Evolutionary conservation across 2,113 vertebrate genomes (phyloP).

Genomic region (Equus przewalskii): DNA sequence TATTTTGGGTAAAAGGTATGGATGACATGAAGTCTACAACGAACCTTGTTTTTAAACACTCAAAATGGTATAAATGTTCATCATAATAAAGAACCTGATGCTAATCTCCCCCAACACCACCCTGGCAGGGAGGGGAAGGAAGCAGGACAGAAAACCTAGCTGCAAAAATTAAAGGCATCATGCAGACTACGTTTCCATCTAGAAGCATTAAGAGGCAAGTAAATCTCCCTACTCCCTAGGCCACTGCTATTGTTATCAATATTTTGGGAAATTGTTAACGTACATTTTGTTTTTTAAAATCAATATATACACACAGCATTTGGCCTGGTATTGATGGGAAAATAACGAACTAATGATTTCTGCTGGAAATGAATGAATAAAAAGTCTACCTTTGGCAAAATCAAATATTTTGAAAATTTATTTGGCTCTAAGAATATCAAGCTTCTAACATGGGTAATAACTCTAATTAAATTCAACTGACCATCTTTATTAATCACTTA

Average conservation of each 20-base stretch:
- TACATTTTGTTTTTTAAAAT: conserved; percentile 56
- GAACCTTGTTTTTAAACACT: conserved; percentile 52
- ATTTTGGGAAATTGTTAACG: conserved; percentile 38
- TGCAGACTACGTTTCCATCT: background rate
- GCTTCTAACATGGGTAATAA: conserved; percentile 37
- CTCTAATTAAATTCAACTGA: conserved; percentile 47
- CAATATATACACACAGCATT: conserved; percentile 34
- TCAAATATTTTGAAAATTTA: conserved; percentile 55
- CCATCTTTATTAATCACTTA: conserved; percentile 59
- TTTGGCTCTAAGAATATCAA: conserved; percentile 46
- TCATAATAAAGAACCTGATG: conserved; percentile 41
- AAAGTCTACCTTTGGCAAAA: conserved; percentile 51
- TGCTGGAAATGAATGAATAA: conserved; percentile 42
- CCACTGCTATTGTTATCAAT: conserved; percentile 24
- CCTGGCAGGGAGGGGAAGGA: too few relatives aligned
- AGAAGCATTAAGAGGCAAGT: conserved; percentile 17
- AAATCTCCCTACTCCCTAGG: conserved; percentile 9
- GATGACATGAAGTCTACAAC: background rate
- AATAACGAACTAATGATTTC: conserved; percentile 43
- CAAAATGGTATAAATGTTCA: background rate
- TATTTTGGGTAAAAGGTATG: background rate
- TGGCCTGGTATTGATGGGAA: conserved; percentile 9
- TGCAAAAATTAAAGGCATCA: background rate
- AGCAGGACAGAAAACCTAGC: background rate
- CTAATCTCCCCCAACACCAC: background rate